phyloP scores from a whole-genome alignment of 2,888 invertebrate species.

The Ischnura elegans region DNA sequence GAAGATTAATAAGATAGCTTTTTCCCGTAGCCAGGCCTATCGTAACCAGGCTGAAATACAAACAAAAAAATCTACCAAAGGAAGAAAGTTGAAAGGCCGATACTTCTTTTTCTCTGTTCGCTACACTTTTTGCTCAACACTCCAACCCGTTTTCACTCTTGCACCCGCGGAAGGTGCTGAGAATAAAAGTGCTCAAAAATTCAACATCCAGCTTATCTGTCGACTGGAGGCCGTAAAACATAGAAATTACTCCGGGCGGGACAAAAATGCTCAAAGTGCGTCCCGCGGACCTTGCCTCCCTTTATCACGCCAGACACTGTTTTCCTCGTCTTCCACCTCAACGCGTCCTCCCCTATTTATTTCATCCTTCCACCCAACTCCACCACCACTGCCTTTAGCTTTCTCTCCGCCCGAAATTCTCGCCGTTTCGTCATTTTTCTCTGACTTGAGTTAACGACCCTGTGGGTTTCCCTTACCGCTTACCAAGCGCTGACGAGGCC shows the following conservation, averaged over 20 bases:
- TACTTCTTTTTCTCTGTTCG: background rate
- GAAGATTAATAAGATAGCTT: no score
- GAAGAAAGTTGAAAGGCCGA: no score
- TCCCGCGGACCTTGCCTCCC: background rate
- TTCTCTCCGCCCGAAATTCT: background rate
- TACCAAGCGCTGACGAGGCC: background rate
- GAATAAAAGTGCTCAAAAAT: background rate
- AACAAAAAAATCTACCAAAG: no score
- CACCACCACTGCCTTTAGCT: background rate
- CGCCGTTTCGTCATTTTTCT: background rate
- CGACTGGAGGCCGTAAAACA: background rate
- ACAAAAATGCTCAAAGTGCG: conserved; percentile 38
- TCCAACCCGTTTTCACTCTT: background rate
- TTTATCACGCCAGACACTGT: background rate
- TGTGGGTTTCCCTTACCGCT: background rate
- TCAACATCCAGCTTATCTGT: conserved; percentile 35
- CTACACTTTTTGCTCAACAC: background rate
- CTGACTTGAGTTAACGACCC: background rate
- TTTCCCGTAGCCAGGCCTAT: no score
- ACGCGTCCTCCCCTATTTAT: background rate
- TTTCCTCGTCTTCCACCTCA: background rate
- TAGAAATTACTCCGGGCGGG: conserved; percentile 44
- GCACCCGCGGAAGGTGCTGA: background rate
- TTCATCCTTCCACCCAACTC: background rate
- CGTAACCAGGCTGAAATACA: no score